Evolutionary conservation across 2,797 vertebrate genomes (phyloP).

Genomic region (Poecilia velifera): DNA sequence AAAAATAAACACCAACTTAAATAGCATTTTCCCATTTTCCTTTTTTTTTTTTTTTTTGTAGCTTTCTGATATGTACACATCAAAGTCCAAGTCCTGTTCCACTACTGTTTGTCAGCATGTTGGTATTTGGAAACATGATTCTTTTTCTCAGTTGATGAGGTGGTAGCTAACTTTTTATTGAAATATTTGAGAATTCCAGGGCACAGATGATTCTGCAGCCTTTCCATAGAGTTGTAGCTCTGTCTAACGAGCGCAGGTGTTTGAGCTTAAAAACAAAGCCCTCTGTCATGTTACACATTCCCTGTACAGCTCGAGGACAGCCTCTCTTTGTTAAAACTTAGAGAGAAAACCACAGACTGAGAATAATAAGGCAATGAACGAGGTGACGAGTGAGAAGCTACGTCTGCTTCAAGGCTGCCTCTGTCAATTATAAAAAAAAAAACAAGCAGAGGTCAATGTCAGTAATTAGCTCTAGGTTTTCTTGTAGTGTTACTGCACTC

Average conservation of each 20-base stretch:
- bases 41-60: not conserved
- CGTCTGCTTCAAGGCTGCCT: not conserved
- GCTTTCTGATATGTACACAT: not conserved
- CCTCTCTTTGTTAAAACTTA: conserved; percentile 52
- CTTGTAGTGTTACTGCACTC: not conserved
- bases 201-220: not conserved
- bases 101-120: not conserved
- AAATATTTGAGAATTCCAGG: not conserved
- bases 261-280: conserved; percentile 29
- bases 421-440: not conserved
- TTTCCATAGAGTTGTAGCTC: not conserved
- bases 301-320: conserved; percentile 51
- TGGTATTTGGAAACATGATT: not conserved
- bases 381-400: not conserved
- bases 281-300: conserved; percentile 64
- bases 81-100: not conserved
- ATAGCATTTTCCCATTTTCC: not conserved
- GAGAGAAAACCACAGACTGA: conserved; percentile 18
- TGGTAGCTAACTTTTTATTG: not conserved
- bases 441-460: not conserved
- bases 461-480: not conserved
- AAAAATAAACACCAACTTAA: not conserved
- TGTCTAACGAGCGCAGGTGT: conserved; percentile 43
- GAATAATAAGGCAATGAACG: not conserved
- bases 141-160: not conserved